These are phyloP conservation scores for Pseudoatta argentina DNA, from an alignment of 1,140 invertebrate genomes.

Conservation along the genomic window DNA sequence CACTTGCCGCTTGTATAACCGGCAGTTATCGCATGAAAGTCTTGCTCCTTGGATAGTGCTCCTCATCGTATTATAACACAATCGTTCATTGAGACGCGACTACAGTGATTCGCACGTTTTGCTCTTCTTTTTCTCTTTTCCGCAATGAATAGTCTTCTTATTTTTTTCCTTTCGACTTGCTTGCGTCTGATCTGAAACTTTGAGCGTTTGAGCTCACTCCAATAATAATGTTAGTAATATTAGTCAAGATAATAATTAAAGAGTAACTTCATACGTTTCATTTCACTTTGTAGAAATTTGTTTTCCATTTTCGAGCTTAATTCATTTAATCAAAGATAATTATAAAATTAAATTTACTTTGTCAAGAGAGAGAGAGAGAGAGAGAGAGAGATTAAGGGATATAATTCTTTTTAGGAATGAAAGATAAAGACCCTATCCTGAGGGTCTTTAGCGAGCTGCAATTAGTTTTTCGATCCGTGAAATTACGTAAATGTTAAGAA, in stretches of 20 bases:
- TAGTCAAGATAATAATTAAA: background rate
- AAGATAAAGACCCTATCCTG: background rate
- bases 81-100: conserved; percentile 45
- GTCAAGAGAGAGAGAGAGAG: background rate
- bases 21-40: conserved; percentile 47
- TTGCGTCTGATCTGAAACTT: background rate
- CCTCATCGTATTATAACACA: conserved; percentile 58
- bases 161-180: background rate
- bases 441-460: background rate
- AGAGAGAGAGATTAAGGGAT: background rate
- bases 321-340: background rate
- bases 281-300: background rate
- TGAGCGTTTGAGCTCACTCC: background rate
- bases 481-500: conserved; percentile 25
- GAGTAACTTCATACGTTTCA: background rate
- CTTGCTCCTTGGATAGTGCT: conserved; percentile 34
- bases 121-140: background rate
- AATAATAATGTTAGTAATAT: background rate
- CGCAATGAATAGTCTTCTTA: background rate
- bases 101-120: conserved; percentile 36
- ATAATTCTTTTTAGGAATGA: background rate
- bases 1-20: conserved; percentile 63
- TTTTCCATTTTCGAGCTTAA: background rate
- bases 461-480: background rate
- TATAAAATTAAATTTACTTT: background rate